Percentiles rank a stretch among this genome's conserved stretches.
Evolutionary conservation across 2,113 vertebrate species (phyloP).

Genomic region (Anhinga anhinga): DNA sequence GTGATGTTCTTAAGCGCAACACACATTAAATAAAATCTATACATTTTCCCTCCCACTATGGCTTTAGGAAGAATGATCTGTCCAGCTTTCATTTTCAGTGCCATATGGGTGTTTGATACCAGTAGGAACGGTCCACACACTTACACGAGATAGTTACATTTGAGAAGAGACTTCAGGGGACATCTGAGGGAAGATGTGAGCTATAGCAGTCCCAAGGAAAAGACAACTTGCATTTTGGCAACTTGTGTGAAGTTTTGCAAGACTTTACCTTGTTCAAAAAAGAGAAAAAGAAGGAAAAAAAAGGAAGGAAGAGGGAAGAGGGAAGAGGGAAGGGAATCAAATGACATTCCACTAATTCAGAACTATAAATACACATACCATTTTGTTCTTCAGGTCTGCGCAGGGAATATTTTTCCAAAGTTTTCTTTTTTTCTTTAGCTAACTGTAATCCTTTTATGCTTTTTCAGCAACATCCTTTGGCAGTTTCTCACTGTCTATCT

Average conservation of each 20-base stretch:
- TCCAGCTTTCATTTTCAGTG: constrained; percentile 12
- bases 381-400: neutral
- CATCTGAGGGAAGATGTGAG: neutral
- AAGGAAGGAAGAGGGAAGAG: neutral
- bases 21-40: neutral
- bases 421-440: neutral
- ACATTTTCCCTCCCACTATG: neutral
- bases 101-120: constrained; percentile 45
- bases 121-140: constrained; percentile 16
- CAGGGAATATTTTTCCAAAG: neutral
- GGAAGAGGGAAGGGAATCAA: neutral
- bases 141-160: neutral
- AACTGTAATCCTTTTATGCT: neutral
- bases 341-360: neutral
- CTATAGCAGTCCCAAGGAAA: constrained; percentile 24
- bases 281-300: fast-evolving
- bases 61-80: neutral
- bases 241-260: constrained; percentile 20
- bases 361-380: neutral
- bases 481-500: neutral
- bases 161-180: constrained; percentile 1
- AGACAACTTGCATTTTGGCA: constrained; percentile 41
- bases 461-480: neutral
- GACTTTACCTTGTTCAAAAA: neutral
- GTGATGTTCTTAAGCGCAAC: neutral